Evolutionary conservation across 2,113 vertebrate genomes (phyloP).

Genomic region (Oriolus oriolus): DNA sequence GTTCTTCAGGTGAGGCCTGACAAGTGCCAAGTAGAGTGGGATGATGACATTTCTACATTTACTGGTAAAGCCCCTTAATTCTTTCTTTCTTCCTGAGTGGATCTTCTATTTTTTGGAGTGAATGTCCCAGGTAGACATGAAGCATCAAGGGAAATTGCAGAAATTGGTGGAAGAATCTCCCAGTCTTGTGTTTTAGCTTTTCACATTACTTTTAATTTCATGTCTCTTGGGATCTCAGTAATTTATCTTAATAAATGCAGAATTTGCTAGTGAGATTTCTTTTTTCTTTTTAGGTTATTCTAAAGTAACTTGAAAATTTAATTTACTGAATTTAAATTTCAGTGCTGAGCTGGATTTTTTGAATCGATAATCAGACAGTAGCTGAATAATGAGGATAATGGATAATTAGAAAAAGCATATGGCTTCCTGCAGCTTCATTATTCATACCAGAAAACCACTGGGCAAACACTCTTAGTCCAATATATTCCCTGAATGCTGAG

Average conservation of each 20-base stretch:
- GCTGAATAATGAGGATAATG: not conserved
- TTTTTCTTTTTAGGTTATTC: not conserved
- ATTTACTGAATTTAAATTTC: not conserved
- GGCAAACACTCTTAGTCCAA: not conserved
- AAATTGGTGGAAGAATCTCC: not conserved
- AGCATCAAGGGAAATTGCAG: not conserved
- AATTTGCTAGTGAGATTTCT: not conserved
- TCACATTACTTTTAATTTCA: not conserved
- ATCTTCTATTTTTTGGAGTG: not conserved
- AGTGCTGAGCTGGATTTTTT: not conserved
- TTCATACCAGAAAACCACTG: not conserved
- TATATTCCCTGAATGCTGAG: not conserved
- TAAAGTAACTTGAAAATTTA: constrained; percentile 9
- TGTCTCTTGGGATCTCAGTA: not conserved
- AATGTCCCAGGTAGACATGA: not conserved
- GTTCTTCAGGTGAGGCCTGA: not conserved
- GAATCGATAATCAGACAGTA: not conserved
- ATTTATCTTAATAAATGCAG: constrained; percentile 22
- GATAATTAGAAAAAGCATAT: not conserved
- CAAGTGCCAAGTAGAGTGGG: not conserved
- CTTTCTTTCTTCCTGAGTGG: not conserved
- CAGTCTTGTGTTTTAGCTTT: not conserved
- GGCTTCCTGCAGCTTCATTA: not conserved
- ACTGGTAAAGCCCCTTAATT: not conserved
- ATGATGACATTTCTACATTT: not conserved